Conservation (phyloP, 2,113 vertebrate genomes). For the Sciurus niger region DNA sequence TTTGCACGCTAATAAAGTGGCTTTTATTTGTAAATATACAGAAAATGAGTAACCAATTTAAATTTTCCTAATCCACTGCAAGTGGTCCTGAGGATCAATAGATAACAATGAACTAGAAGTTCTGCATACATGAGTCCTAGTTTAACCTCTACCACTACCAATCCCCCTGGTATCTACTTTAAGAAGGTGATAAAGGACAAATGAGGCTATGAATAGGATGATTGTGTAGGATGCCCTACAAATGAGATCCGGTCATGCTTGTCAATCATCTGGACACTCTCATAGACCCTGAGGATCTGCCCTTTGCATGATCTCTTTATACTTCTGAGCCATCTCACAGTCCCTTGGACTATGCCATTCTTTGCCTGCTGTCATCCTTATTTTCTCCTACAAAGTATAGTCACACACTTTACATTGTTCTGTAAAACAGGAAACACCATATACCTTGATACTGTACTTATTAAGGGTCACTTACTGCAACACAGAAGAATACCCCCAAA, state of each 20-base stretch:
- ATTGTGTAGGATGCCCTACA: background rate
- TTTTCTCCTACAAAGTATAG: background rate
- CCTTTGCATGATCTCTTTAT: background rate
- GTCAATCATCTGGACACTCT: slow-evolving; percentile 7
- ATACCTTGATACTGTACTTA: background rate
- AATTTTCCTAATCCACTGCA: slow-evolving; percentile 59
- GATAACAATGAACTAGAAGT: slow-evolving; percentile 36
- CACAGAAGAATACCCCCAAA: background rate
- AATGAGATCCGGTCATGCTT: background rate
- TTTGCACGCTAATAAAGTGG: slow-evolving; percentile 63
- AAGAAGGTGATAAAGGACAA: background rate
- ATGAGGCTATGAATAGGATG: background rate
- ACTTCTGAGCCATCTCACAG: background rate
- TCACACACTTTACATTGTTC: background rate
- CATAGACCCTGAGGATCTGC: background rate
- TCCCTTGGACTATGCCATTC: background rate
- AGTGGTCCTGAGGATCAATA: background rate
- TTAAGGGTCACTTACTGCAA: background rate
- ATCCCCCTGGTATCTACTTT: background rate
- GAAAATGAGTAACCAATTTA: slow-evolving; percentile 62
- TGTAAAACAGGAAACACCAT: background rate
- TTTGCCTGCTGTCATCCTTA: background rate
- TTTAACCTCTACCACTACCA: background rate
- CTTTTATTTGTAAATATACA: slow-evolving; percentile 62
- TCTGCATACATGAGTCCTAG: background rate